Conservation (phyloP, 2,113 vertebrate genomes). For the Neotragus moschatus region DNA sequence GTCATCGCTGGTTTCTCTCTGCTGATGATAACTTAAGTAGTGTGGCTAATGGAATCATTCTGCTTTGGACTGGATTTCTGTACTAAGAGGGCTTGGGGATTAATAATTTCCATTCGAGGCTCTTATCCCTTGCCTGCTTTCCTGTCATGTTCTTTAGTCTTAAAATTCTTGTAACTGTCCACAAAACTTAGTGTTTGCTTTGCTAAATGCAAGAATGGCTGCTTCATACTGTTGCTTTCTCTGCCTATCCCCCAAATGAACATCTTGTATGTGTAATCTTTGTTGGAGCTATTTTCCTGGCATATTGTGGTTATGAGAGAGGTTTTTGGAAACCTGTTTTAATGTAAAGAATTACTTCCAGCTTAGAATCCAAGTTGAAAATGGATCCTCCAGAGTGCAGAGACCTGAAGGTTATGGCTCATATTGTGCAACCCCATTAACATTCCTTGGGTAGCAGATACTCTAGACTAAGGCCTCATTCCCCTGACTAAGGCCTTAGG, state of each 20-base stretch:
- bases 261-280: not conserved
- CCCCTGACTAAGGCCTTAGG: not conserved
- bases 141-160: not conserved
- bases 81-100: not conserved
- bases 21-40: not conserved
- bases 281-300: not conserved
- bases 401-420: not conserved
- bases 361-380: constrained; percentile 19
- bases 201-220: not conserved
- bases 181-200: not conserved
- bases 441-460: not conserved
- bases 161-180: not conserved
- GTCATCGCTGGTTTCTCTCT: not conserved
- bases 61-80: not conserved
- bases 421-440: not conserved
- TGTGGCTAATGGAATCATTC: not conserved
- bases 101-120: not conserved
- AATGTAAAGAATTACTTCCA: not conserved
- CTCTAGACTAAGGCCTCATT: not conserved
- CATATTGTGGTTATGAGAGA: not conserved
- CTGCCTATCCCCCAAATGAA: not conserved
- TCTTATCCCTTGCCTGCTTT: not conserved
- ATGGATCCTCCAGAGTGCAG: constrained; percentile 26
- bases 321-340: not conserved
- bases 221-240: not conserved